Base-by-base conservation (phyloP, 2,797 vertebrate species). In the Morelia viridis region DNA sequence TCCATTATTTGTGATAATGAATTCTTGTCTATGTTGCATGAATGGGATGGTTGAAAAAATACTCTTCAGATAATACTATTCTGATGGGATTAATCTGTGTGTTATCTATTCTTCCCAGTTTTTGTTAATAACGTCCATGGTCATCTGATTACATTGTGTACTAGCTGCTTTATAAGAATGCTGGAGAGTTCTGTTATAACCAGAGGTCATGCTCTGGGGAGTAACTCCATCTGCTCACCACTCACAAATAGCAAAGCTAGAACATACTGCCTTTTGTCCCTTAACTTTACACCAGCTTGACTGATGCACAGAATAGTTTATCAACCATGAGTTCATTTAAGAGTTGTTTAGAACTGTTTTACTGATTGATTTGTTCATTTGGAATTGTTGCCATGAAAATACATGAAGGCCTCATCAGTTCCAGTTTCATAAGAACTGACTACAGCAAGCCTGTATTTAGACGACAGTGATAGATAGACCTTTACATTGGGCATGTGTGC, bases 41-140 rank as follows among this genome's bases (percentile, higher is more conserved):
- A 95, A 90, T 80, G 41, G n/a, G 28, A 10, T 61, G 65, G 31
- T 92, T 93, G 85, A 85, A 60, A 62, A 60, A 85, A 87, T 85
- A 64, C 57, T 65, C 84, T 84, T 71, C 68, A 89, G 83, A 91
- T 68, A 92, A 71, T 87, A 64, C 95, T 96, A 94, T 94, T 96
- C 95, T 95, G 91, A 94, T 92, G 90, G 95, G 94, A 96, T 97
- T 97, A 94, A 94, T 96, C 96, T 94, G 46, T 85, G 94, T 91
- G 94, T 95, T 95, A 90, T 93, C 90, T 95, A 92, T 87, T 1
- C 94, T 92, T 95, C 94, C 92, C 88, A 58, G 92, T 93, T 93
- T 93, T 93, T 93, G 95, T 93, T 94, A 92, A 93, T 92, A 87
- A 64, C 61, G 60, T 93, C 65, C n/a, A 92, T 94, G 91, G 87